Conservation (phyloP, 2,113 vertebrate genomes). For the Edolisoma coerulescens region DNA sequence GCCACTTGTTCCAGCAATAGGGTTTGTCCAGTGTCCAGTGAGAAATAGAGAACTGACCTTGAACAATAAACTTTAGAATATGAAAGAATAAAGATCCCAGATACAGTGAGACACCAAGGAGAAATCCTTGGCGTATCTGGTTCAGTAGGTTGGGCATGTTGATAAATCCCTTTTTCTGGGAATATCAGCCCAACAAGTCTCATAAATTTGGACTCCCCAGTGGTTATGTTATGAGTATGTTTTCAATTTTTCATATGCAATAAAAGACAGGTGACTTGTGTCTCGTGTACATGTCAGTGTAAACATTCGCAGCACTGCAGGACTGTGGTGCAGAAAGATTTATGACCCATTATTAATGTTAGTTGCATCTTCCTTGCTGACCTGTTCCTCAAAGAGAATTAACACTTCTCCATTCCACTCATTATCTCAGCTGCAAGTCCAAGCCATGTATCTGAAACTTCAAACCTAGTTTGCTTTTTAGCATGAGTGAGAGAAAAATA, state of each 20-base stretch:
- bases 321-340: neutral
- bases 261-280: neutral
- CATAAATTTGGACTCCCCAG: neutral
- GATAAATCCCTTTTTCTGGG: neutral
- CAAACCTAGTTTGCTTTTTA: neutral
- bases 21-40: neutral
- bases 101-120: neutral
- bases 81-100: neutral
- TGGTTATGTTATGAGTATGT: neutral
- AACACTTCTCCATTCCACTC: neutral
- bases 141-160: neutral
- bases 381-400: neutral
- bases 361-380: neutral
- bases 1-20: neutral
- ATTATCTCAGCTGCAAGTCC: neutral
- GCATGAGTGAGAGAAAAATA: neutral
- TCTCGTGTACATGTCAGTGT: accelerated
- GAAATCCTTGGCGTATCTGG: neutral
- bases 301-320: neutral
- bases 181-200: neutral
- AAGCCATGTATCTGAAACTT: neutral
- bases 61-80: neutral
- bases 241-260: neutral
- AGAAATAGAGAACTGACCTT: neutral
- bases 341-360: neutral